Conservation (phyloP, 2,797 vertebrate genomes). For the Pipistrellus kuhlii region DNA sequence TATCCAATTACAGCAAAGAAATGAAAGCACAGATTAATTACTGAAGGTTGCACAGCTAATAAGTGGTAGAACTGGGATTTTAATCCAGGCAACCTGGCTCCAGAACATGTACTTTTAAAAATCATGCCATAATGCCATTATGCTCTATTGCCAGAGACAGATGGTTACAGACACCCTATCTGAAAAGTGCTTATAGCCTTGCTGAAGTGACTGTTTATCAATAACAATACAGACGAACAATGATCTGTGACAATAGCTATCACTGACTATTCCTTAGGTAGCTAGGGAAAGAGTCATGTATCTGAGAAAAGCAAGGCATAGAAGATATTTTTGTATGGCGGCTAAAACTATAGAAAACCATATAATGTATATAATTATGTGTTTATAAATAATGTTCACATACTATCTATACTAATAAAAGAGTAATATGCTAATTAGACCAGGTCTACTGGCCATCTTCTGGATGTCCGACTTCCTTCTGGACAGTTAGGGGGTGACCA, state of each 20-base stretch:
- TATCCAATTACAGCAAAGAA: not conserved
- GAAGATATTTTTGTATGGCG: not conserved
- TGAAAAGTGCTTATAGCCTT: not conserved
- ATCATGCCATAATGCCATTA: not conserved
- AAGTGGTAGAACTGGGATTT: constrained; percentile 12
- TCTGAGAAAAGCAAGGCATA: constrained; percentile 23
- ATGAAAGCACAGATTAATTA: not conserved
- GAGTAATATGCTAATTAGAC: too few species aligned
- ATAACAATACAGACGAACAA: not conserved
- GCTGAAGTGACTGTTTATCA: not conserved
- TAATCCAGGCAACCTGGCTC: not conserved
- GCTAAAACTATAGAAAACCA: not conserved
- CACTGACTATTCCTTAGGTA: not conserved
- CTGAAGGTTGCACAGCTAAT: not conserved
- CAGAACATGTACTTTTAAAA: not conserved
- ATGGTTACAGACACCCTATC: not conserved
- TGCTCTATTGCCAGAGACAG: not conserved
- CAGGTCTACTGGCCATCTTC: too few species aligned
- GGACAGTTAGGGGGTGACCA: too few species aligned
- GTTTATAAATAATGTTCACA: constrained; percentile 11
- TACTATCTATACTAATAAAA: not conserved
- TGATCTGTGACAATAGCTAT: not conserved
- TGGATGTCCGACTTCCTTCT: too few species aligned
- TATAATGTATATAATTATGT: constrained; percentile 2
- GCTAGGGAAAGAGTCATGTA: not conserved